phyloP scores from a whole-genome alignment of 92 coral and sea anemone genomes.

The Ricordea florida region DNA sequence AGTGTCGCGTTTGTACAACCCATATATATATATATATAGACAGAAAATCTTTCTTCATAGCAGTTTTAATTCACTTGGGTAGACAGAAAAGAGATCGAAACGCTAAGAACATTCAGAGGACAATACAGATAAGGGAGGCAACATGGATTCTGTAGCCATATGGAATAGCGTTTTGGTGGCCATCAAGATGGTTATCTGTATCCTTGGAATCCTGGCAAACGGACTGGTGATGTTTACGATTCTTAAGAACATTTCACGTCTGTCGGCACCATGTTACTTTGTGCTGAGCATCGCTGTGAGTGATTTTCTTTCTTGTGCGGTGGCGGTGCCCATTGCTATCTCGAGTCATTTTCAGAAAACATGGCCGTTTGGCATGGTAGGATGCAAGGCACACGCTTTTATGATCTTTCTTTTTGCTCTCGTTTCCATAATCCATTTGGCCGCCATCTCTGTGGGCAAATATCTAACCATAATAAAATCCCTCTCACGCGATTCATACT shows the following conservation, averaged over 20 bases:
- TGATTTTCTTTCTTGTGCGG: conserved; percentile 34
- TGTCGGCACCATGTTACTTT: conserved; percentile 31
- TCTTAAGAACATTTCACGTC: conserved; percentile 7
- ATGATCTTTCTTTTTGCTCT: conserved; percentile 53
- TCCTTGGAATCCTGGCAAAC: conserved; percentile 31
- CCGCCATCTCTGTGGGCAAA: conserved; percentile 53
- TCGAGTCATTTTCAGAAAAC: neutral
- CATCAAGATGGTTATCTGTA: no score
- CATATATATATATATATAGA: no score
- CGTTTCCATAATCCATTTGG: conserved; percentile 44
- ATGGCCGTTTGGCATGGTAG: conserved; percentile 49
- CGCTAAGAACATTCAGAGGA: no score
- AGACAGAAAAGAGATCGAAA: no score
- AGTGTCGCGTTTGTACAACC: no score
- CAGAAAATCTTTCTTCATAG: no score
- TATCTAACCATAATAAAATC: conserved; percentile 49
- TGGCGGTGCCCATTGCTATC: conserved; percentile 48
- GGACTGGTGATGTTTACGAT: conserved; percentile 17
- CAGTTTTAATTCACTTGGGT: no score
- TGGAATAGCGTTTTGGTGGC: no score
- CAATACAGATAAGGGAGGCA: no score
- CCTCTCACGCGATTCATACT: conserved; percentile 10
- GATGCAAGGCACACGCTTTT: conserved; percentile 58
- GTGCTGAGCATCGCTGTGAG: conserved; percentile 38
- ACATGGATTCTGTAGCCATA: no score